Percentiles rank a stretch among this genome's conserved stretches.
These are phyloP conservation scores for Phengaris alcon DNA, from an alignment of 2,888 invertebrate species.

Conservation along the genomic window DNA sequence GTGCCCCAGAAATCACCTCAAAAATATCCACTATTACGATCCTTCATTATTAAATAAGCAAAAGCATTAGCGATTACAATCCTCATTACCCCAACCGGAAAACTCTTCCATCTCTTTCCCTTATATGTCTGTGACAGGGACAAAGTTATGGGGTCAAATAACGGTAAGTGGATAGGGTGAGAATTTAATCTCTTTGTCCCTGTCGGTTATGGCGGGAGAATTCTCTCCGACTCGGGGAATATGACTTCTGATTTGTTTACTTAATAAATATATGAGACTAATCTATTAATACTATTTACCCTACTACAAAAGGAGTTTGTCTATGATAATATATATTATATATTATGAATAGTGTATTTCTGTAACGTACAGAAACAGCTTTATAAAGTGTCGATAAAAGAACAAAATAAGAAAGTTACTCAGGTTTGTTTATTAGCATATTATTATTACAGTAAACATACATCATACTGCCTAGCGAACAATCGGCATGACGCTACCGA, in stretches of 20 bases:
- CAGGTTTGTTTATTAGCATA: too few relatives aligned
- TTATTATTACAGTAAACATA: too few relatives aligned
- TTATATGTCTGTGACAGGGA: not conserved
- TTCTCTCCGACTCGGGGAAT: not conserved
- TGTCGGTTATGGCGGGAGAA: slow-evolving; percentile 11
- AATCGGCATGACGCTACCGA: too few relatives aligned
- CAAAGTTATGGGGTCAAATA: slow-evolving; percentile 13
- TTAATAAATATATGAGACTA: not conserved
- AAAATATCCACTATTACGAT: not conserved
- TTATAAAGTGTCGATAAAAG: too few relatives aligned
- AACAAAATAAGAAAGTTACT: too few relatives aligned
- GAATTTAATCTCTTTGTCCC: slow-evolving; percentile 25
- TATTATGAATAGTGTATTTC: too few relatives aligned
- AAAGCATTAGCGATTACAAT: not conserved
- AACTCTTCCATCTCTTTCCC: not conserved
- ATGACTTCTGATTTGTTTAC: not conserved
- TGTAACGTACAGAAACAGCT: too few relatives aligned
- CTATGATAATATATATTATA: too few relatives aligned
- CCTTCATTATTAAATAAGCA: not conserved
- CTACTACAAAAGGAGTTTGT: too few relatives aligned
- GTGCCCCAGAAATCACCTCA: not conserved
- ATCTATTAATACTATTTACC: too few relatives aligned
- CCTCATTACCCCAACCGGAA: slow-evolving; percentile 7
- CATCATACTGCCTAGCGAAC: too few relatives aligned
- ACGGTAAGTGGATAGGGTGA: slow-evolving; percentile 24